Evolutionary conservation across 2,113 vertebrate genomes (phyloP), one percentile per base, ranked within the genome.

Genomic region (Tachysurus fulvidraco): DNA sequence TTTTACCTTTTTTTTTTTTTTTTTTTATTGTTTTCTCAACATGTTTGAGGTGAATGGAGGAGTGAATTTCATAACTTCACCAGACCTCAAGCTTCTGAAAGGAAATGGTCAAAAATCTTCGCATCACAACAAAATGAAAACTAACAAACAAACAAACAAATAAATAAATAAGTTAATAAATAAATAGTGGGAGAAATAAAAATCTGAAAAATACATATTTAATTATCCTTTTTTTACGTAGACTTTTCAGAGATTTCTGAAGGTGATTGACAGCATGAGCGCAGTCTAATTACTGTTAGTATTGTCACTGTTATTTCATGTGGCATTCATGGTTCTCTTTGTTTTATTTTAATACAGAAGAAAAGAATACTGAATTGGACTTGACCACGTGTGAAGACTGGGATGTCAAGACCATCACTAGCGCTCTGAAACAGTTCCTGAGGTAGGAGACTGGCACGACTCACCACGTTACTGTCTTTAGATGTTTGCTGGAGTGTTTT

Each of bases 331-430:
- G n/a, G 21, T 6, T 85, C 82, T 50, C 74, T 65, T 23, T 87
- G 54, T 57, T 80, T 57, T 1, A 13, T 19, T 80, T 11, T 50
- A 87, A 88, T 69, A 77, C 81, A 96, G 98, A 98, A 93, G 94
- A 96, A 90, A 98, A 97, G 94, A 97, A 93, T 90, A 94, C 89
- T 83, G 97, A 99, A 52, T 89, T 98, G 90, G 97, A 99, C 89
- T 92, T 99, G 92, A 95, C 97, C 84, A 91, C 93, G 85, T 95
- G 95, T 6, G 90, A 94, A 11, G 98, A 99, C 19, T 99, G 97
- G 98, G 98, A 99, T 80, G 94, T 99, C 60, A 99, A 99, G 93
- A 99, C 98, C 1, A 96, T 99, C 91, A 98, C 98, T 0, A 99
- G 97, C 89, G 95, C 97, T 89, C 92, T 99, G 89, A 99, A 99